phyloP scores from a whole-genome alignment of 2,113 vertebrate species.

The Psophia crepitans region DNA sequence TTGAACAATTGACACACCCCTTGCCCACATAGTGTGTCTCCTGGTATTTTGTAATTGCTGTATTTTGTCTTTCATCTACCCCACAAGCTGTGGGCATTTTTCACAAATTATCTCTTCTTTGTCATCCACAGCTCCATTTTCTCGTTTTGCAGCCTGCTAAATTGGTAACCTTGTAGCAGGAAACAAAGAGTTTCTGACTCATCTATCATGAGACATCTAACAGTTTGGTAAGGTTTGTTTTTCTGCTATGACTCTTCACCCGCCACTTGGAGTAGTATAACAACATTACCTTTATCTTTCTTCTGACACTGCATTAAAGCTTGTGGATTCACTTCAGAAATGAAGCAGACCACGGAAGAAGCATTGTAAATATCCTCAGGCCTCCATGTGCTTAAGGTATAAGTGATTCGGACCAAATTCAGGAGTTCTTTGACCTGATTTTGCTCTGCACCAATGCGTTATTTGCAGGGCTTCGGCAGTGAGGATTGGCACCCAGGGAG shows the following conservation, averaged over 20 bases:
- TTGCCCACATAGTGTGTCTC: neutral
- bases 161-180: neutral
- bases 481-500: neutral
- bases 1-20: neutral
- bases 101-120: conserved; percentile 37
- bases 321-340: conserved; percentile 10
- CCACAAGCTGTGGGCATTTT: conserved; percentile 24
- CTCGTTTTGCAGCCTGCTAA: conserved; percentile 39
- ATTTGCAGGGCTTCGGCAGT: neutral
- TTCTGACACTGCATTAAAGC: conserved; percentile 26
- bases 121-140: conserved; percentile 35
- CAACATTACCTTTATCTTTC: conserved; percentile 6
- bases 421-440: neutral
- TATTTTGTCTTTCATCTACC: conserved; percentile 44
- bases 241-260: conserved; percentile 32
- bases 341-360: neutral
- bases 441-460: neutral
- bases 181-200: conserved; percentile 60
- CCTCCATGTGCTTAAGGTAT: neutral
- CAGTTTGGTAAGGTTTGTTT: conserved; percentile 13
- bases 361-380: neutral
- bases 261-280: neutral
- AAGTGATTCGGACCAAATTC: neutral
- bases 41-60: conserved; percentile 12
- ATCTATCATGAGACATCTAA: conserved; percentile 43